Conservation (phyloP, 2,113 vertebrate species). For the Aldabrachelys gigantea region DNA sequence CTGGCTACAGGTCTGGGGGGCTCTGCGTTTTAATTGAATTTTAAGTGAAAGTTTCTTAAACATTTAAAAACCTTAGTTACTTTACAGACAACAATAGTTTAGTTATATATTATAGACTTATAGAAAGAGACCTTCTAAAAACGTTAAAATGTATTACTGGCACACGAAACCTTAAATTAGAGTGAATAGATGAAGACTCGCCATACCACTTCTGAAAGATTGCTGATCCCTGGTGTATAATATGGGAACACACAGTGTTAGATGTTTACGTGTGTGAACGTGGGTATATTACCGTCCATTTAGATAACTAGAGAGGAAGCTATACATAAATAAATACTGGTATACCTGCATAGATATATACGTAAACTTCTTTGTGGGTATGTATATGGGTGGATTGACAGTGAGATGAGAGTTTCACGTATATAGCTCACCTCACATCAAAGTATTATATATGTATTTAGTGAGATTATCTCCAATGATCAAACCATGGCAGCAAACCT, state of each 20-base stretch:
- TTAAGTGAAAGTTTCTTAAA: too few relatives aligned
- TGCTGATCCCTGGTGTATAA: too few relatives aligned
- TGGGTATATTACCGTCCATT: background rate
- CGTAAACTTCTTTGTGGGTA: background rate
- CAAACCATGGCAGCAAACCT: background rate
- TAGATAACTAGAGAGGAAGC: background rate
- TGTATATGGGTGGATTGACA: background rate
- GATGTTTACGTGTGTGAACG: background rate
- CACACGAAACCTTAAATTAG: too few relatives aligned
- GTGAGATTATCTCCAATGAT: background rate
- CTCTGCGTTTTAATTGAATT: too few relatives aligned
- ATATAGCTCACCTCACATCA: background rate
- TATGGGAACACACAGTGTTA: background rate
- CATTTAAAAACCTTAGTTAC: too few relatives aligned
- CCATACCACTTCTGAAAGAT: too few relatives aligned
- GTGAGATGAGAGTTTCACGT: background rate
- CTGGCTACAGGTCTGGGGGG: too few relatives aligned
- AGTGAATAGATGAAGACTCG: too few relatives aligned
- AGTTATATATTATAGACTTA: too few relatives aligned
- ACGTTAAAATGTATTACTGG: too few relatives aligned
- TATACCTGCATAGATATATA: background rate
- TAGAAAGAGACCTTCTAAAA: too few relatives aligned
- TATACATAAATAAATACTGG: background rate
- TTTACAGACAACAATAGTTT: too few relatives aligned
- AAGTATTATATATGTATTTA: background rate